Base-by-base conservation (phyloP, 2,888 invertebrate species). In the Hermaeophaga mercurialis region DNA sequence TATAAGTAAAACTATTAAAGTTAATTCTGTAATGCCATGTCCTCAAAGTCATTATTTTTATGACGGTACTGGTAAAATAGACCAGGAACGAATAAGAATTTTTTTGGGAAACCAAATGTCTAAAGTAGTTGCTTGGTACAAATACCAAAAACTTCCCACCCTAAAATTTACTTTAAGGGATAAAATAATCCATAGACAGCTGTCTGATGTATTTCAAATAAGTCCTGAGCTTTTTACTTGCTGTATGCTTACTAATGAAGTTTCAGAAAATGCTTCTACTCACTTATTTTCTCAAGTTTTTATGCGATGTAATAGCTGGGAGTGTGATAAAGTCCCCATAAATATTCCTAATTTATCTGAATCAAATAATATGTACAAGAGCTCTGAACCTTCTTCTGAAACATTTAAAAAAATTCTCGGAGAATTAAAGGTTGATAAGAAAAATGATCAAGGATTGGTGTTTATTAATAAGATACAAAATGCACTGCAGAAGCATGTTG, bases 111-210 rank as follows among this genome's bases (percentile, higher is more conserved):
- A 77, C 54, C 79, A 80, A 56, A 79, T 81, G 15, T 79, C 77
- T 63, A 82, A 83, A 75, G 81, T 87, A 15, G 82, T 88, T 7
- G 88, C 86, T 17, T 88, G 88, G 87, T 88, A 85, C 70, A 84
- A 83, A 72, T 86, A 83, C 68, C 80, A 85, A 61, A 79, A 80
- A 62, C 80, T 82, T 48, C 78, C 79, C 43, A 78, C 76, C 36
- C 78, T 84, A 18, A 80, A 79, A 64, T 81, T 84, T n/a, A 84
- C 85, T 1, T 78, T 87, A 58, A 76, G 85, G 56, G 86, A 88
- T 63, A 85, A 82, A 75, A 72, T 84, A 60, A 78, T 88, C 61
- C 84, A 87, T 47, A 85, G 82, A 73, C 83, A 85, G 41, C 76
- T 88, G 34, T 80, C 82, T 56, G 80, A 82, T 36, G 79, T 82